Evolutionary conservation across 2,797 vertebrate species (phyloP).

Genomic region (Ispidina picta): DNA sequence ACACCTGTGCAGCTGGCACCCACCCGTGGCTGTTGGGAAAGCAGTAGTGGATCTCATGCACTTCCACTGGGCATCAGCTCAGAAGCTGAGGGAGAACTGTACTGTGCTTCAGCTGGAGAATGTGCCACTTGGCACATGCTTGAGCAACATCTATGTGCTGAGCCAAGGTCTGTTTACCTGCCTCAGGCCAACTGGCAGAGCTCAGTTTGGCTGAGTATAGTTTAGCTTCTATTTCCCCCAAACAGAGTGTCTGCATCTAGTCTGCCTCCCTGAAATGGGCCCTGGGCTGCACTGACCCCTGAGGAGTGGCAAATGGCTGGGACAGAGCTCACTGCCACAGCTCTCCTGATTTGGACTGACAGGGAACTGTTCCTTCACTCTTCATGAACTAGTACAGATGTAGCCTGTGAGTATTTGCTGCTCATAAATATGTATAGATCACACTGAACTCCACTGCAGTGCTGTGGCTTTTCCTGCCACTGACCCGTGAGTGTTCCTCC

Average conservation of each 20-base stretch:
- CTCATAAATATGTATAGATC: neutral
- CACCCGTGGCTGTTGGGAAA: fast-evolving
- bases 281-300: neutral
- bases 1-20: neutral
- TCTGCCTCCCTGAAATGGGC: neutral
- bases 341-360: neutral
- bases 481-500: neutral
- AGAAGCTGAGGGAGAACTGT: neutral
- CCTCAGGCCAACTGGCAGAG: neutral
- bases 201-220: neutral
- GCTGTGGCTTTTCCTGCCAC: neutral
- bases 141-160: neutral
- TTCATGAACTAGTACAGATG: neutral
- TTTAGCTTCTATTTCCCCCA: neutral
- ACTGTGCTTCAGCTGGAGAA: neutral
- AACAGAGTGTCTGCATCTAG: neutral
- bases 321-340: neutral
- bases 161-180: neutral
- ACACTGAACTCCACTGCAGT: neutral
- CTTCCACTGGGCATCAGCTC: neutral
- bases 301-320: neutral
- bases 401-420: neutral
- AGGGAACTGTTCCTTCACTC: neutral
- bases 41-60: neutral
- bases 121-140: neutral